Conservation (phyloP, 2,888 invertebrate genomes). For the Phengaris alcon region DNA sequence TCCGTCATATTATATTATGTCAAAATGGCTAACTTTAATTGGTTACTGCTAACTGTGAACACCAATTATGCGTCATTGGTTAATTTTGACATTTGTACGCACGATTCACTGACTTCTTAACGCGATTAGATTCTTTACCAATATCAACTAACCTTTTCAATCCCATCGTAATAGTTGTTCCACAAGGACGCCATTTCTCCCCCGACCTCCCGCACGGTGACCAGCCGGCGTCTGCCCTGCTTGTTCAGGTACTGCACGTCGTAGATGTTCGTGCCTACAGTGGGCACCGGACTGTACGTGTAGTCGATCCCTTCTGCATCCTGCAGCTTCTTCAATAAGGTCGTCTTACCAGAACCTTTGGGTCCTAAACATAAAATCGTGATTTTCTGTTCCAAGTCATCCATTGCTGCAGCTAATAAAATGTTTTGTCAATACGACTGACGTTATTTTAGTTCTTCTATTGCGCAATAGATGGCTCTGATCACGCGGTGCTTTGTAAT, state of each 20-base stretch:
- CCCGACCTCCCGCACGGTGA: constrained; percentile 86
- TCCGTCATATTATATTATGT: too few relatives aligned
- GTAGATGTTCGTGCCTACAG: constrained; percentile 88
- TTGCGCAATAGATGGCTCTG: constrained; percentile 54
- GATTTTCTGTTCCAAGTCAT: constrained; percentile 67
- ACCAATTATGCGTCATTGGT: too few relatives aligned
- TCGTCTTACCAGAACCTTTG: constrained; percentile 88
- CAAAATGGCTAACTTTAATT: too few relatives aligned
- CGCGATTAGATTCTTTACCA: not conserved
- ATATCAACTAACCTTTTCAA: constrained; percentile 71
- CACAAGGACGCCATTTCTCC: constrained; percentile 91
- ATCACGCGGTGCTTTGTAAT: not conserved
- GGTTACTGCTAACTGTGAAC: too few relatives aligned
- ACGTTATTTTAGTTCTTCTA: constrained; percentile 45
- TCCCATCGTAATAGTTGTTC: constrained; percentile 85
- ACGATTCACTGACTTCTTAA: too few relatives aligned
- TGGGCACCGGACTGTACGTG: constrained; percentile 88
- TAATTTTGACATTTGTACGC: too few relatives aligned
- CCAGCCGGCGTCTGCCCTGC: constrained; percentile 72
- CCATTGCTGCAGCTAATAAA: constrained; percentile 48
- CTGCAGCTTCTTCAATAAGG: constrained; percentile 86
- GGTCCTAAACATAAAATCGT: constrained; percentile 86
- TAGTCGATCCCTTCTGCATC: constrained; percentile 84
- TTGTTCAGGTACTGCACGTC: constrained; percentile 77
- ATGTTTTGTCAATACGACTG: constrained; percentile 49